These are phyloP conservation scores for Hemibagrus wyckioides DNA, from an alignment of 2,113 vertebrate species.

Conservation along the genomic window DNA sequence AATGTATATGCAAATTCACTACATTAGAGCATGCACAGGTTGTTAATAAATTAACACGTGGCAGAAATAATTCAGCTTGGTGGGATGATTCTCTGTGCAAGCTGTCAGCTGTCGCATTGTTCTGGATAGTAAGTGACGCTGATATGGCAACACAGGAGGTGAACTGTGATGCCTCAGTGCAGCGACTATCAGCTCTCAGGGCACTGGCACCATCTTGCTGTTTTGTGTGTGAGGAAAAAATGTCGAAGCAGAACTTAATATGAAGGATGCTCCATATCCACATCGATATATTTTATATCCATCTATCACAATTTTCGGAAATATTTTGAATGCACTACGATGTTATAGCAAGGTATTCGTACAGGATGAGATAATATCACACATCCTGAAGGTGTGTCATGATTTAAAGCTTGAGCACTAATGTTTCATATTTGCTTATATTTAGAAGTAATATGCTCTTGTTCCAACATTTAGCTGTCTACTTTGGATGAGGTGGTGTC, in stretches of 20 bases:
- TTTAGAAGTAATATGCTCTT: neutral
- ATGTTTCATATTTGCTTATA: neutral
- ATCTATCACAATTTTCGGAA: neutral
- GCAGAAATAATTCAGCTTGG: conserved; percentile 94
- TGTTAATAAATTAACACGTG: conserved; percentile 88
- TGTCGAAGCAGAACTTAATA: neutral
- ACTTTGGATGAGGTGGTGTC: neutral
- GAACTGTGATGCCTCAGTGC: conserved; percentile 79
- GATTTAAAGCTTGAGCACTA: neutral
- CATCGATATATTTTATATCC: neutral
- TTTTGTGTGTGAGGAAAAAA: conserved; percentile 54
- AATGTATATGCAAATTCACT: conserved; percentile 81
- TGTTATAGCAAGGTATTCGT: neutral
- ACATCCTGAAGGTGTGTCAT: neutral
- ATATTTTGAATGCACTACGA: neutral
- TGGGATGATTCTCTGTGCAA: conserved; percentile 85
- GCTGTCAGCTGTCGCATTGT: conserved; percentile 90
- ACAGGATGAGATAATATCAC: neutral
- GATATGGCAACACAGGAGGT: conserved; percentile 76
- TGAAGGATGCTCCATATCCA: neutral
- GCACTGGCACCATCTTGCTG: conserved; percentile 71
- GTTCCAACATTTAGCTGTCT: neutral
- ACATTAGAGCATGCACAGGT: conserved; percentile 84
- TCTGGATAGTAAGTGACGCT: conserved; percentile 77
- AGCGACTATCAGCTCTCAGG: conserved; percentile 65